Evolutionary conservation across 1,140 invertebrate genomes (phyloP).

Genomic region (Wiebesia pumilae): DNA sequence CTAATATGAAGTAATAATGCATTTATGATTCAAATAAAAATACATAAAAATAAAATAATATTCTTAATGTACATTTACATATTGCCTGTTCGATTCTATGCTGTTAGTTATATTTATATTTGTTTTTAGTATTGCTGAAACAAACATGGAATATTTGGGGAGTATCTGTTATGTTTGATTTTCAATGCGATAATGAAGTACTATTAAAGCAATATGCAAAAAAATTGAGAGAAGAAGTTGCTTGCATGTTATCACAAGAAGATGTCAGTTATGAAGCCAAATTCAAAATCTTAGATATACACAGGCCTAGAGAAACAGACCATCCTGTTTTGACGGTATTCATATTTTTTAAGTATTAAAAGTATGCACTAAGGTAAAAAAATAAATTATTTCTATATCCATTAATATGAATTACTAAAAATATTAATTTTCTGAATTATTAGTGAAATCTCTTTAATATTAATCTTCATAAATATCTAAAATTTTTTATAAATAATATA

Average conservation of each 20-base stretch:
- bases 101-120: not conserved
- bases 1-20: no score
- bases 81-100: not conserved
- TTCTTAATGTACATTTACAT: no score
- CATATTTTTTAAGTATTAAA: no score
- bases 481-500: no score
- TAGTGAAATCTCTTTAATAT: no score
- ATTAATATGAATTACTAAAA: no score
- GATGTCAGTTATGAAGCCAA: conserved; percentile 62
- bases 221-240: conserved; percentile 66
- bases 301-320: conserved; percentile 53
- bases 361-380: no score
- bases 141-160: conserved; percentile 67
- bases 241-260: conserved; percentile 59
- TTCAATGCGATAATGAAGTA: conserved; percentile 59
- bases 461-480: no score
- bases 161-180: conserved; percentile 63
- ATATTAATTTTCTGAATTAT: no score
- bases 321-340: conserved; percentile 55
- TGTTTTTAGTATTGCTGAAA: conserved; percentile 56
- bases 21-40: no score
- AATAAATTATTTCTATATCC: no score
- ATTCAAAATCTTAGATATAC: conserved; percentile 57
- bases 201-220: conserved; percentile 66
- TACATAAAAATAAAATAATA: no score